Evolutionary conservation across 2,797 vertebrate species (phyloP), one percentile per base, ranked within the genome.

Genomic region (Cyclura pinguis): DNA sequence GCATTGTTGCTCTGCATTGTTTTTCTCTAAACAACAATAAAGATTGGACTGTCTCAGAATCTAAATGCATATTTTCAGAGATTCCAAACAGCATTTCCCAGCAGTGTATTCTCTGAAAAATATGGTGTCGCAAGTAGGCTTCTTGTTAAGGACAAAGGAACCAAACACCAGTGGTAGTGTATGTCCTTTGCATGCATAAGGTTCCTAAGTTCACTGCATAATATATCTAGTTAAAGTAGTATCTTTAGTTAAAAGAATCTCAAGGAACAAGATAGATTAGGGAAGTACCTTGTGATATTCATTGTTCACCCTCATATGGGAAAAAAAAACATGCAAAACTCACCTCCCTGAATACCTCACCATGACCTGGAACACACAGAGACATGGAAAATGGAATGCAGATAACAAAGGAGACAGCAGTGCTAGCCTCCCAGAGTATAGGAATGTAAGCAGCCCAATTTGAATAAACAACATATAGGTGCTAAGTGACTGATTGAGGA

Each of bases 41-140:
- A 91, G 27, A 12, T 6, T n/a, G 47, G 35, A 29, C n/a, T 86
- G 9, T 59, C 62, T 62, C 32, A 18, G 32, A 74, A 74, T 73
- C 32, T 35, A 76, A 90, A 86, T 59, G 35, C 38, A 74, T 50
- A 50, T 85, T 50, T 78, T 85, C 82, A 78, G 62, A 80, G 29
- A 69, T 42, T 69, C 52, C 35, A 14, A 77, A 50, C 14, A 52
- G 38, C 52, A 90, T 80, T 81, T 35, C 38, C 13, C 18, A 73
- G 62, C 29, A 67, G 59, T 86, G 52, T 47, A 59, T 59, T 62
- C 29, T 80, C 50, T 72, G 38, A 90, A 73, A 73, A 27, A 80
- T 29, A 24, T 42, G 55, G n/a, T 38, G 42, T 6, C 16, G 24
- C 16, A 42, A 27, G 6, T 42, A 77, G 22, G 47, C 27, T 27